Base-by-base conservation (phyloP, 2,888 invertebrate genomes). In the Leptodirus hochenwartii region DNA sequence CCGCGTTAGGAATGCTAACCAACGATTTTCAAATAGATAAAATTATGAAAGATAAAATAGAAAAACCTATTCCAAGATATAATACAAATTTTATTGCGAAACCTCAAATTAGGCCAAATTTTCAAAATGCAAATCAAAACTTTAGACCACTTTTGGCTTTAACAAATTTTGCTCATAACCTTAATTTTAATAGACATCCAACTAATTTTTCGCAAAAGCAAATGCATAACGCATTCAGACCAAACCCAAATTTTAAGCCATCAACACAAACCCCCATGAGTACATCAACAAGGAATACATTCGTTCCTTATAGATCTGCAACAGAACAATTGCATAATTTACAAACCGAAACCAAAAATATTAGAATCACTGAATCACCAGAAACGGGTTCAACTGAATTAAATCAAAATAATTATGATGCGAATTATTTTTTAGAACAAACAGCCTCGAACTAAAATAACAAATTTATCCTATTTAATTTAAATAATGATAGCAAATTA, bases 11-110 rank as follows among this genome's bases (percentile, higher is more conserved):
- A 8, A 20, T 20, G 20, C 20, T 20, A 8, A 20, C 20, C n/a
- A 20, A 20, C n/a, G 20, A 20, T 20, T 20, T 20, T 20, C 20
- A 20, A 20, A 8, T 20, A 20, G 20, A 20, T 8, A 20, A 20
- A 20, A 20, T 20, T 6, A 20, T 8, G n/a, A 6, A 20, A 20
- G n/a, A 20, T 20, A 8, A 6, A 20, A 8, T 20, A 6, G n/a
- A 20, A 20, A 6, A 20, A 20, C 6, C 8, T 20, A 20, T 8
- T 20, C n/a, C 20, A 20, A 20, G 20, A 8, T 8, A 20, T 20
- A 20, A 6, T 20, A 8, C 20, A 20, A 20, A 20, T 20, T 20
- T 20, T 20, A 20, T 20, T 8, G 20, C 6, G n/a, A 20, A 20
- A 20, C 20, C 20, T 20, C 20, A 20, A 20, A 6, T 8, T 20